Conservation (phyloP, 1,140 invertebrate genomes). For the Polypedilum pembai region DNA sequence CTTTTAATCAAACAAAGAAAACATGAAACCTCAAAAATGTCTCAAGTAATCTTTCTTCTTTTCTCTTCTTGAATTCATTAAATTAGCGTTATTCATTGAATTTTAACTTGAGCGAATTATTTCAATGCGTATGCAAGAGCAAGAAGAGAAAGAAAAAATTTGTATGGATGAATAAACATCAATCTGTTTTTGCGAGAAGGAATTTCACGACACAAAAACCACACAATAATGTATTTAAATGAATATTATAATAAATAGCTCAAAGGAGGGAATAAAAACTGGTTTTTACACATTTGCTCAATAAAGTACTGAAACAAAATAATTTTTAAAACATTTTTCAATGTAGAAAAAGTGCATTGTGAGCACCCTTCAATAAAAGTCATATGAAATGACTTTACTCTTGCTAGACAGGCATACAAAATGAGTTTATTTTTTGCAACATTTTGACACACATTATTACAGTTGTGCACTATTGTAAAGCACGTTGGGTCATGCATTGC, state of each 20-base stretch:
- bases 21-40: no score
- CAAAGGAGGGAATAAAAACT: background rate
- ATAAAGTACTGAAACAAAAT: constrained; percentile 2
- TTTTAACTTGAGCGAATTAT: background rate
- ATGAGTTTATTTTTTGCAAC: background rate
- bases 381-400: background rate
- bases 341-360: background rate
- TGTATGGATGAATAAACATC: background rate
- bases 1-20: no score
- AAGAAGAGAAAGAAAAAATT: background rate
- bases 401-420: constrained; percentile 11
- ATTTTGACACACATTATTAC: constrained; percentile 18
- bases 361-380: background rate
- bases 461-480: background rate
- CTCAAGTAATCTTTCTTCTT: no score
- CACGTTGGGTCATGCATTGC: background rate
- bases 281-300: background rate
- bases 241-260: constrained; percentile 19
- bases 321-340: background rate
- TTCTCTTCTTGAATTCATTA: no score
- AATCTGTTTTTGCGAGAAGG: background rate
- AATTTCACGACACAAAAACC: constrained; percentile 20
- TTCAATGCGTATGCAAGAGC: background rate
- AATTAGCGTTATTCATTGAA: no score
- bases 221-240: constrained; percentile 20